These are phyloP conservation scores for Sitobion miscanthi DNA, from an alignment of 1,140 invertebrate species.

Conservation along the genomic window DNA sequence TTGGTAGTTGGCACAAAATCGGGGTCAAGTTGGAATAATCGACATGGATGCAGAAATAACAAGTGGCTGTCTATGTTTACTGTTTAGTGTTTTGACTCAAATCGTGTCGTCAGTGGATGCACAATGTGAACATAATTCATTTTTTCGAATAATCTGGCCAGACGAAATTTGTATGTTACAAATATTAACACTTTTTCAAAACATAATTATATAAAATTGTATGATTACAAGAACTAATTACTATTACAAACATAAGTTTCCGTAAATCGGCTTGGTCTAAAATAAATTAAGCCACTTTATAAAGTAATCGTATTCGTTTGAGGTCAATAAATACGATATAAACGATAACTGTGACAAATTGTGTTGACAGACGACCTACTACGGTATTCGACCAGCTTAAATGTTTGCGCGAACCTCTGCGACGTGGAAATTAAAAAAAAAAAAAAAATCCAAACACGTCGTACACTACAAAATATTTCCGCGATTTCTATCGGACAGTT, in stretches of 20 bases:
- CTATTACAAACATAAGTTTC: neutral
- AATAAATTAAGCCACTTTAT: neutral
- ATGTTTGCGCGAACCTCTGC: neutral
- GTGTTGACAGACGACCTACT: neutral
- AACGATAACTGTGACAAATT: neutral
- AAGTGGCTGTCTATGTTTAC: neutral
- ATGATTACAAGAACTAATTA: neutral
- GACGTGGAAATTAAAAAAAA: neutral
- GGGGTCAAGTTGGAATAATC: neutral
- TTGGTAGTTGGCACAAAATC: neutral
- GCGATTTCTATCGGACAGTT: neutral
- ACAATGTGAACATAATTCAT: neutral
- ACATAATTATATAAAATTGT: neutral
- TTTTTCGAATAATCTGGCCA: neutral
- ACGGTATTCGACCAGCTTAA: neutral
- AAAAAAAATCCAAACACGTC: neutral
- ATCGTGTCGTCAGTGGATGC: neutral
- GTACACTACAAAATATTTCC: neutral
- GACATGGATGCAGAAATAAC: neutral
- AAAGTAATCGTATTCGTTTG: neutral
- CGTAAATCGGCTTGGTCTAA: no score
- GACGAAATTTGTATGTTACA: neutral
- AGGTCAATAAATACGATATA: neutral
- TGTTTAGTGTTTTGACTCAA: neutral
- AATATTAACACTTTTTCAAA: neutral